Base-by-base conservation (phyloP, 1,140 invertebrate species). In the Atopsyche davidsoni region DNA sequence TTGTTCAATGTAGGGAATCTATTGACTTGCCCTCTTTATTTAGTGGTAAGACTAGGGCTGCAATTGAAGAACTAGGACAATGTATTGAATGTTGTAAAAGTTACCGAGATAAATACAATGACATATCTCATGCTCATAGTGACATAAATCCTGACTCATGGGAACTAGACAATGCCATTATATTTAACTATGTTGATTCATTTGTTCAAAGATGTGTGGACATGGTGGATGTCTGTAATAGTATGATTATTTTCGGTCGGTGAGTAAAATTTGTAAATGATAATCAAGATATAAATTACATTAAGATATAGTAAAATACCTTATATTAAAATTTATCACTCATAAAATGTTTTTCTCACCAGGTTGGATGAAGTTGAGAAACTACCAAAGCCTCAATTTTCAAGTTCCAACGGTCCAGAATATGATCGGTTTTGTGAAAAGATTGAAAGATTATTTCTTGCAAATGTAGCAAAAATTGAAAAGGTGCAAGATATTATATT, bases 121-220 rank as follows among this genome's bases (percentile, higher is more conserved):
- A 80, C 63, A 87, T 90, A 64, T 64, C 60, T 0, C 69, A 72
- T 41, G 63, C 70, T 34, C 76, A 78, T 48, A 72, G 67, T 48
- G 69, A 63, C 2, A 46, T 62, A 1, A 70, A 71, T 1, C 55
- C 67, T 3, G 62, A 65, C 18, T 62, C 69, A n/a, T 93, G 90
- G 89, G 68, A 83, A 10, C 62, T 93, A 32, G 81, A 91, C 57
- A 75, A 77, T 36, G 80, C 80, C n/a, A 75, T 79, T 1, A 86
- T 94, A 57, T 92, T 94, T 67, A 86, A 86, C 60, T 85, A 90
- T 59, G 76, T 92, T 11, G 83, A 93, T 62, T 84, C 87, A 0
- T 93, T 92, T 62, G 79, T 90, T 25, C 82, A 87, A 67, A 76
- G 91, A 43, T 86, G 91, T 59, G 79, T 83, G 40, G 88, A 94